Conservation (phyloP, 1,140 invertebrate genomes). For the Cardiocondyla obscurior region DNA sequence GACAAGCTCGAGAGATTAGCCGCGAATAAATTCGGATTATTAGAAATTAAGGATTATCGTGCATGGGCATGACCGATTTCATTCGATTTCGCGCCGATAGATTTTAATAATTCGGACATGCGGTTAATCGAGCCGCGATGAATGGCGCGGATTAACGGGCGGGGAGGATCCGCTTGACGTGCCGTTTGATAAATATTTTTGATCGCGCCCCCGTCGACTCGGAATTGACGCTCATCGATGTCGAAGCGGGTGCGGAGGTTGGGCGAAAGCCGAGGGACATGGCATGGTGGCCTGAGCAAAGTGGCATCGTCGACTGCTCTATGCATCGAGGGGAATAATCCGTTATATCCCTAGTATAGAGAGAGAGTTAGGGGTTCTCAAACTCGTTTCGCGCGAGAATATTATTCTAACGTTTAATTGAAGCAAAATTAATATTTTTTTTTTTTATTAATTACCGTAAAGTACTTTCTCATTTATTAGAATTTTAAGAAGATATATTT, state of each 20-base stretch:
- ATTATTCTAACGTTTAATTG: not conserved
- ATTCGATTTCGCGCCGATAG: constrained; percentile 8
- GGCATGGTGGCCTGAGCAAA: constrained; percentile 46
- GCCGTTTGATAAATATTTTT: constrained; percentile 58
- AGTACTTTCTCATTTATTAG: no score
- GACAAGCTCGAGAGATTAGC: not conserved
- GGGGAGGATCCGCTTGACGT: constrained; percentile 30
- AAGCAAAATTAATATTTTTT: not conserved
- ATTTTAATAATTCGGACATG: constrained; percentile 30
- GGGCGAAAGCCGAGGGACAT: constrained; percentile 48
- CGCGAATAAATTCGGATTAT: not conserved
- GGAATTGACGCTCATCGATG: constrained; percentile 55
- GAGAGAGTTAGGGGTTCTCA: constrained; percentile 27
- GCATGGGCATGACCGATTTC: not conserved
- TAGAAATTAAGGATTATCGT: not conserved
- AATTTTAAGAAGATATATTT: no score
- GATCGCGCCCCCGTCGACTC: constrained; percentile 47
- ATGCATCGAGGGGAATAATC: constrained; percentile 52
- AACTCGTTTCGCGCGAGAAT: not conserved
- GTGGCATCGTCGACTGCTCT: constrained; percentile 54
- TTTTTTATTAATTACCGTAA: not conserved
- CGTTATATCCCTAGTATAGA: constrained; percentile 42
- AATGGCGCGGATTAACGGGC: constrained; percentile 32
- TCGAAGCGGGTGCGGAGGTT: constrained; percentile 13
- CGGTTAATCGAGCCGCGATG: constrained; percentile 18